phyloP scores from a whole-genome alignment of 1,140 invertebrate genomes.

The Phthorimaea operculella region DNA sequence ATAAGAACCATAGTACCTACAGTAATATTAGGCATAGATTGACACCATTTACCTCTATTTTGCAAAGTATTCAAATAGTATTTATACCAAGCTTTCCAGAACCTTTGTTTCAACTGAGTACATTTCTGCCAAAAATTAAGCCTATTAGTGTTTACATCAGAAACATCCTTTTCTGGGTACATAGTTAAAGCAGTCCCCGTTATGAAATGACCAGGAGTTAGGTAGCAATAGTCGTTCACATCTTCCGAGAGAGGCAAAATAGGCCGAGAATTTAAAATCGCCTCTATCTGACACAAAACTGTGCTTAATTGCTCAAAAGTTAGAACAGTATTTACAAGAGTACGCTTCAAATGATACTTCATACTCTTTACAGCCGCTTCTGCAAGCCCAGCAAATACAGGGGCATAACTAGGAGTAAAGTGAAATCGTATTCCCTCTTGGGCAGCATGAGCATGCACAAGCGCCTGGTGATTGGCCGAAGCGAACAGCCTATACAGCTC shows the following conservation, averaged over 20 bases:
- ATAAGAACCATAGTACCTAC: too few relatives aligned
- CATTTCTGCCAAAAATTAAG: neutral
- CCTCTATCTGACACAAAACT: constrained; percentile 2
- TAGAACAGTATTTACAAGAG: neutral
- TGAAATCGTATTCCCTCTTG: constrained; percentile 1
- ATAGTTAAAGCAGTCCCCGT: neutral
- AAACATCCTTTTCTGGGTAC: neutral
- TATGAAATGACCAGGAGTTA: neutral
- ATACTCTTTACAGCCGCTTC: constrained; percentile 2
- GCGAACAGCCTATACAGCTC: neutral
- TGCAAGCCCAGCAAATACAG: neutral
- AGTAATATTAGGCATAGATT: too few relatives aligned
- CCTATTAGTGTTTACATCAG: neutral
- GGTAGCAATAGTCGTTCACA: neutral
- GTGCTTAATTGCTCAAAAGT: constrained; percentile 1
- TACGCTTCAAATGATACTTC: neutral
- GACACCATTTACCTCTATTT: too few relatives aligned
- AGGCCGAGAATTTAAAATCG: constrained; percentile 1
- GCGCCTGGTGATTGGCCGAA: neutral
- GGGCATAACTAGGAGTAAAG: constrained; percentile 1
- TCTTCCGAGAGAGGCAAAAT: neutral
- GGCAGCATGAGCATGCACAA: neutral
- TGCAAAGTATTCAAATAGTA: neutral
- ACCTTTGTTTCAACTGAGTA: neutral
- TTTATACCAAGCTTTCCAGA: too few relatives aligned